A percentile compares a stretch with the other conserved stretches of the same genome.
phyloP scores from a whole-genome alignment of 2,113 vertebrate genomes.

The Callopanchax toddi region DNA sequence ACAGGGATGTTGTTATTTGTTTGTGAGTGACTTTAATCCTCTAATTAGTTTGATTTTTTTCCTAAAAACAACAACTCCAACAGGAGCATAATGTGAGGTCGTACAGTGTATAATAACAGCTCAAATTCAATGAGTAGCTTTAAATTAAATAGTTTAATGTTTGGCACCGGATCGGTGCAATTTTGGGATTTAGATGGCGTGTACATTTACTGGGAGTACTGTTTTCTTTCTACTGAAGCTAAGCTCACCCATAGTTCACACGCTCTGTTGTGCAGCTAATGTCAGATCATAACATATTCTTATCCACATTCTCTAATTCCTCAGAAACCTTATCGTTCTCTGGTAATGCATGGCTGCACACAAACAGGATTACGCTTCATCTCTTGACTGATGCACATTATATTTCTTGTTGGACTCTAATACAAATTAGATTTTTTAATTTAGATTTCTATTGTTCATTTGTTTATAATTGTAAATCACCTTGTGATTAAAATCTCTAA shows the following conservation, averaged over 20 bases:
- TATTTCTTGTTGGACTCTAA: too few species aligned
- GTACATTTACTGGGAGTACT: conserved; percentile 37
- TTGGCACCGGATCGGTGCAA: conserved; percentile 45
- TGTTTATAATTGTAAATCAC: too few species aligned
- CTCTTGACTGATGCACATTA: neutral
- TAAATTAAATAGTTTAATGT: conserved; percentile 66
- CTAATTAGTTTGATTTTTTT: conserved; percentile 64
- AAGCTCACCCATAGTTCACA: conserved; percentile 8
- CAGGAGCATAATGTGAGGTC: conserved; percentile 66
- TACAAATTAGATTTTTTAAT: too few species aligned
- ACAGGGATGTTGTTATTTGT: conserved; percentile 59
- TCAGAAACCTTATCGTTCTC: conserved; percentile 2
- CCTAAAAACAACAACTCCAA: conserved; percentile 61
- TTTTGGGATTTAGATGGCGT: conserved; percentile 49
- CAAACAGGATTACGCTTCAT: neutral
- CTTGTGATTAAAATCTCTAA: too few species aligned
- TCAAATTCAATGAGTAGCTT: conserved; percentile 46
- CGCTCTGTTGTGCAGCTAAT: conserved; percentile 2
- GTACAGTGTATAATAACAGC: conserved; percentile 65
- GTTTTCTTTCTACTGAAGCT: conserved; percentile 41
- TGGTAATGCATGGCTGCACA: neutral
- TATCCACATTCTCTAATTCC: neutral
- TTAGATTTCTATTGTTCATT: too few species aligned
- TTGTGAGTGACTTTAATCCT: conserved; percentile 64
- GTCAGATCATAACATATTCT: conserved; percentile 9